Conservation (phyloP, 2,113 vertebrate genomes). For the Brachypteracias leptosomus region DNA sequence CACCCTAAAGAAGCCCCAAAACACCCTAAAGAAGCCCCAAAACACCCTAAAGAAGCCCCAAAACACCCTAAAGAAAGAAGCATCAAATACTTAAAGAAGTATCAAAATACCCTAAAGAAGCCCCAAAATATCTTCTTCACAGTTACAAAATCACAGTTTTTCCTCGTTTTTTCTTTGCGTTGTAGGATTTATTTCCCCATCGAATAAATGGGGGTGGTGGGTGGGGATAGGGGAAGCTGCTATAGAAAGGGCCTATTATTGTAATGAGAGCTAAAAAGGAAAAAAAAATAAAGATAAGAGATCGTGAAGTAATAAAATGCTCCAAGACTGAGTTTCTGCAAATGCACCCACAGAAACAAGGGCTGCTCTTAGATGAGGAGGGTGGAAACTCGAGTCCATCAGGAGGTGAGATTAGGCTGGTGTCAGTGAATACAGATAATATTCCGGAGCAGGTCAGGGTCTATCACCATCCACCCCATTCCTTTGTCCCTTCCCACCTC, state of each 20-base stretch:
- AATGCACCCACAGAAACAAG: background rate
- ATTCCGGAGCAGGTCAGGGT: background rate
- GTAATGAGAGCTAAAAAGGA: background rate
- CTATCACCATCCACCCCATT: background rate
- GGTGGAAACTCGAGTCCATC: background rate
- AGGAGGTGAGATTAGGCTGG: slow-evolving; percentile 6
- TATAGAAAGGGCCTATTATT: background rate
- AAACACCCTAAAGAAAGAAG: too few species aligned
- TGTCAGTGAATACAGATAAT: slow-evolving; percentile 6
- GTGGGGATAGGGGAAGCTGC: background rate
- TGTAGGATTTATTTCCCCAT: background rate
- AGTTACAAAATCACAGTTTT: background rate
- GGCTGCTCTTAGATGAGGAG: background rate
- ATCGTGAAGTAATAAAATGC: background rate
- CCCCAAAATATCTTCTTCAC: too few species aligned
- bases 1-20: too few species aligned
- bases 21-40: too few species aligned
- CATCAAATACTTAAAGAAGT: too few species aligned
- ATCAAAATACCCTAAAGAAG: too few species aligned
- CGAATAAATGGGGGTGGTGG: too few species aligned
- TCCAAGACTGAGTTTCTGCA: background rate
- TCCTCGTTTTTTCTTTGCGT: background rate
- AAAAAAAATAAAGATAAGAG: background rate
- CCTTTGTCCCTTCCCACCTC: slow-evolving; percentile 31
- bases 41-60: too few species aligned